Evolutionary conservation across 2,888 invertebrate species (phyloP).

Genomic region (Fragum fragum): DNA sequence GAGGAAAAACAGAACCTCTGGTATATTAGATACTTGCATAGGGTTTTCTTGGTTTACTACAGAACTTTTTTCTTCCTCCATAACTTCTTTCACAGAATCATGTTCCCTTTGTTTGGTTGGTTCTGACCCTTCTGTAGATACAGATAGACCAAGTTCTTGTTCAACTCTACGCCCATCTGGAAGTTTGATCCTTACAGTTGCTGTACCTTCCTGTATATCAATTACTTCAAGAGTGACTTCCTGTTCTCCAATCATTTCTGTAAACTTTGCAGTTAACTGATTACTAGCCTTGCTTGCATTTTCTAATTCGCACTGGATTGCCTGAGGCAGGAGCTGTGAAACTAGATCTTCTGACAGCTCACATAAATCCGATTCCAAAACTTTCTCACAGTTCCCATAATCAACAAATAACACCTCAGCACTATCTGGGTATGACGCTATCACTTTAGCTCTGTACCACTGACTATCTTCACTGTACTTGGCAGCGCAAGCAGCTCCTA

Average conservation of each 20-base stretch:
- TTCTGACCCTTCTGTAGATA: constrained; percentile 4
- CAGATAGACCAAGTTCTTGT: constrained; percentile 52
- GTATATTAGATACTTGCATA: neutral
- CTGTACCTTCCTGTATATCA: constrained; percentile 44
- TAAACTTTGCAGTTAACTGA: constrained; percentile 60
- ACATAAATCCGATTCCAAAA: constrained; percentile 70
- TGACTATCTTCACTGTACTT: constrained; percentile 78
- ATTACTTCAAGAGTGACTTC: constrained; percentile 48
- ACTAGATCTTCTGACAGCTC: constrained; percentile 70
- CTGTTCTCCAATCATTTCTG: constrained; percentile 58
- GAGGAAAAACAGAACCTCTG: constrained; percentile 31
- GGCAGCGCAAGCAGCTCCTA: constrained; percentile 74
- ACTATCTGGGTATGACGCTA: constrained; percentile 64
- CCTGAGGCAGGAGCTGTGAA: constrained; percentile 72
- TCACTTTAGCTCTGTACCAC: constrained; percentile 82
- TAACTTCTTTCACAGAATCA: neutral
- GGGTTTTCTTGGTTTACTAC: neutral
- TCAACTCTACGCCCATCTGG: constrained; percentile 44
- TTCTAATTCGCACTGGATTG: constrained; percentile 75
- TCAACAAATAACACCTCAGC: constrained; percentile 83
- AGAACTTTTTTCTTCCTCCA: neutral
- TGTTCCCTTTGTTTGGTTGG: neutral
- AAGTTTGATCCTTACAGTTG: constrained; percentile 46
- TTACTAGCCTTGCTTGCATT: constrained; percentile 52
- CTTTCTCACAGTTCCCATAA: constrained; percentile 82